Evolutionary conservation across 2,797 vertebrate genomes (phyloP), one percentile per base, ranked within the genome.

Genomic region (Euthynnus affinis): DNA sequence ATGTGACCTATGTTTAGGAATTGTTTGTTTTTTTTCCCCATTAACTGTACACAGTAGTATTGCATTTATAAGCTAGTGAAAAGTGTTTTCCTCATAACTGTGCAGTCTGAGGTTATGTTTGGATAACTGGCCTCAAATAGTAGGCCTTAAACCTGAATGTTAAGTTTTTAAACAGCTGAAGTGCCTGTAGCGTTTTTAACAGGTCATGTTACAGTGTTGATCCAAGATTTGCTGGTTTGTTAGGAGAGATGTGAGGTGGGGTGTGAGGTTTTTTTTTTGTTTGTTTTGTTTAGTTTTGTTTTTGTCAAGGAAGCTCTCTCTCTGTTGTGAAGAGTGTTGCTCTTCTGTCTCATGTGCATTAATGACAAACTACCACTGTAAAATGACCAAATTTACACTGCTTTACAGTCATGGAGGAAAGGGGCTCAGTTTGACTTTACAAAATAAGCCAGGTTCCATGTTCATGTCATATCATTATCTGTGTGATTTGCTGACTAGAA

Each of bases 51-150:
- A 73, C 87, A 75, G 74, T 83, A 75, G 74, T 83, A 72, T 89
- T 82, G 76, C 81, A 74, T 89, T 90, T 63, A 81, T 86, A 89
- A 88, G 84, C 84, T 90, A 25, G 83, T 86, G 82, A 90, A 81
- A 81, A 62, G 72, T 18, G 20, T 78, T 77, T 67, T 62, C 6
- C 32, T 44, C 59, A 22, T 44, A 66, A 71, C 72, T 76, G 74
- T 86, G 72, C 80, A 85, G 72, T 82, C 40, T 46, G 68, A 64
- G 74, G 84, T 83, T 42, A 14, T 63, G 80, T 87, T 88, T 81
- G 29, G 67, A 80, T 80, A 56, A 62, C 74, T 72, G 74, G 65
- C 87, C 66, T 83, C 4, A 1, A 70, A n/a, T 66, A 20, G 18
- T 32, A 53, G 55, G 49, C 76, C 51, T 74, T 74, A 32, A 76